Percentiles rank a stretch among this genome's conserved stretches.
phyloP scores from a whole-genome alignment of 2,113 vertebrate species.

The Hemiscyllium ocellatum region DNA sequence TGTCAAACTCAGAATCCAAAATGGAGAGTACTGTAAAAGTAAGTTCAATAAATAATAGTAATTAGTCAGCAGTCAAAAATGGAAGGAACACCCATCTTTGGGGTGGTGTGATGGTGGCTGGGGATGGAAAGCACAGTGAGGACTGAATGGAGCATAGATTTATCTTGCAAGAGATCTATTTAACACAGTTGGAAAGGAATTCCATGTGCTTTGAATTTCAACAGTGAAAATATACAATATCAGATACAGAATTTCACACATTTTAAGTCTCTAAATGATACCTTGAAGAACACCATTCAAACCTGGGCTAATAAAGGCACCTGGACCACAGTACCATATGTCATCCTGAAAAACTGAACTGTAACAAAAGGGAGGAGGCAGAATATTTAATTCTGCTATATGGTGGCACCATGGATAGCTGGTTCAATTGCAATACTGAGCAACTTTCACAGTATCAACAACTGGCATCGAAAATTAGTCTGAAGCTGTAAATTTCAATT shows the following conservation, averaged over 20 bases:
- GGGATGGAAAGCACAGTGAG: not conserved
- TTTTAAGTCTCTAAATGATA: not conserved
- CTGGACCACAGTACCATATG: not conserved
- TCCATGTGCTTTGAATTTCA: not conserved
- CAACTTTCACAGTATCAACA: not conserved
- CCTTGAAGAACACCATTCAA: not conserved
- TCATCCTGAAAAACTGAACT: not conserved
- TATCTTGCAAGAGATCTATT: slow-evolving; percentile 22
- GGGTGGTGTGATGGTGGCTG: too few relatives aligned
- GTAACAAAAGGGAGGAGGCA: not conserved
- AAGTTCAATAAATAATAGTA: not conserved
- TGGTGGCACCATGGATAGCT: too few relatives aligned
- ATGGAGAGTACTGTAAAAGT: slow-evolving; percentile 8
- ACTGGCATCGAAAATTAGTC: not conserved
- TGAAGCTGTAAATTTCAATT: not conserved
- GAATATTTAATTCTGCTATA: not conserved
- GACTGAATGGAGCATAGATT: not conserved
- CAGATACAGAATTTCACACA: slow-evolving; percentile 8
- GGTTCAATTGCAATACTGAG: not conserved
- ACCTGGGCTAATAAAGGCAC: not conserved
- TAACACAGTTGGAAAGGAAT: not conserved
- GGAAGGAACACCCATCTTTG: not conserved
- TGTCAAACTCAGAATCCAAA: slow-evolving; percentile 37
- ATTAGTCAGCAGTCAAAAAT: slow-evolving; percentile 40
- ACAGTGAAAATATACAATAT: not conserved